Conservation (phyloP, 2,113 vertebrate genomes). For the Eonycteris spelaea region DNA sequence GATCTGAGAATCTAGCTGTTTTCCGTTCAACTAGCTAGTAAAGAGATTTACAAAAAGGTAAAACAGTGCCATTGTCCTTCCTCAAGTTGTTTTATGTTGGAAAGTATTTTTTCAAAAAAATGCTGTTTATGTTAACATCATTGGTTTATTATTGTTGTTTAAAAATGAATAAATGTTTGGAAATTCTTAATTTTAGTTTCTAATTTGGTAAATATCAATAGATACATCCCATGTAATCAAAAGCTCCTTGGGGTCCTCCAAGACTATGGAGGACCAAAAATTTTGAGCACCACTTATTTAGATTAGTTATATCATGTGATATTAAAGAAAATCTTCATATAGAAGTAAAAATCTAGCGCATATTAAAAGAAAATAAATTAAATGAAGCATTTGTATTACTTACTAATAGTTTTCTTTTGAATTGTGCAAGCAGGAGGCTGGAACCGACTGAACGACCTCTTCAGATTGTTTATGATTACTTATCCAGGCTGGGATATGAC, state of each 20-base stretch:
- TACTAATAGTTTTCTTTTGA: conserved; percentile 68
- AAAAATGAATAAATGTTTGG: background rate
- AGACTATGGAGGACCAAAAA: background rate
- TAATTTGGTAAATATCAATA: background rate
- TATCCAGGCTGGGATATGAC: conserved; percentile 89
- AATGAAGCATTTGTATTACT: background rate
- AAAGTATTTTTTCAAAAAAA: conserved; percentile 14
- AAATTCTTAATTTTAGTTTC: conserved; percentile 35
- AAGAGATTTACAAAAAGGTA: conserved; percentile 1
- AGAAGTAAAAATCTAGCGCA: conserved; percentile 37
- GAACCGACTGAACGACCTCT: conserved; percentile 91
- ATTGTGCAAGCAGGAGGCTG: conserved; percentile 87
- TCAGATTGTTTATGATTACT: conserved; percentile 95
- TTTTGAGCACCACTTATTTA: background rate
- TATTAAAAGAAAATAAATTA: background rate
- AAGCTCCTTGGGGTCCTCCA: background rate
- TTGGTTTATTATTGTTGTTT: background rate
- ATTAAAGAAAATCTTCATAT: conserved; percentile 28
- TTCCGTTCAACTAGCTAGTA: background rate
- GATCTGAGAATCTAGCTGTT: background rate
- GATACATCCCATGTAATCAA: background rate
- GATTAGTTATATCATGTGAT: background rate
- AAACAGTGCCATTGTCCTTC: background rate
- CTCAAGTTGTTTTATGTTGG: background rate
- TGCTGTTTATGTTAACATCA: background rate